phyloP scores from a whole-genome alignment of 2,113 vertebrate species.

The Ctenodactylus gundi region DNA sequence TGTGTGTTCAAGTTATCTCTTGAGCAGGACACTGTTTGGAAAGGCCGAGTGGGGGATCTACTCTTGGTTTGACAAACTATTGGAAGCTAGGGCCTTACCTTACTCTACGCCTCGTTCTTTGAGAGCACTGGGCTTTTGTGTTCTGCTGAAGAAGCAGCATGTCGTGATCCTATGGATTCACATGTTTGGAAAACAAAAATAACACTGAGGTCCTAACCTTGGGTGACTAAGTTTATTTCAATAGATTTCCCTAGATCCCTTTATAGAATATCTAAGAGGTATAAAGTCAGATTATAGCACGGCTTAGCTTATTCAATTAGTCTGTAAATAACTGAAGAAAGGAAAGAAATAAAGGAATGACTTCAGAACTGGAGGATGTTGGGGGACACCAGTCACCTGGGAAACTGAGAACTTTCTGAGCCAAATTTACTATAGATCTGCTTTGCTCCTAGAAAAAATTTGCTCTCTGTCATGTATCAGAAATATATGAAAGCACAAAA shows the following conservation, averaged over 20 bases:
- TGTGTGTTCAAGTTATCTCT: neutral
- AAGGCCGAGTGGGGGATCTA: neutral
- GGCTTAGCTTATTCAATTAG: neutral
- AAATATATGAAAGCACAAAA: neutral
- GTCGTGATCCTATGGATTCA: neutral
- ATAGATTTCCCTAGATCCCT: neutral
- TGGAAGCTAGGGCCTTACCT: neutral
- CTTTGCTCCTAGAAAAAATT: neutral
- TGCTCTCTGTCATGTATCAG: neutral
- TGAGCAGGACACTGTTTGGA: neutral
- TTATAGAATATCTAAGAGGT: neutral
- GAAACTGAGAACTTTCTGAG: neutral
- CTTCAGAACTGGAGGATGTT: neutral
- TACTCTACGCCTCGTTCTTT: neutral
- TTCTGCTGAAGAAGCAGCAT: neutral
- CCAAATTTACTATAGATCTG: neutral
- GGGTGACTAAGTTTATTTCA: neutral
- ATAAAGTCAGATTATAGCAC: neutral
- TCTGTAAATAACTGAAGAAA: slow-evolving; percentile 16
- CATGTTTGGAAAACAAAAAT: neutral
- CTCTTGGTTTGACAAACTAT: neutral
- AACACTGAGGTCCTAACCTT: neutral
- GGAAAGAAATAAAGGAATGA: neutral
- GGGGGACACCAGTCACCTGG: neutral
- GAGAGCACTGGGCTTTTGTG: neutral